phyloP scores from a whole-genome alignment of 2,888 invertebrate genomes.

The Lagria hirta region DNA sequence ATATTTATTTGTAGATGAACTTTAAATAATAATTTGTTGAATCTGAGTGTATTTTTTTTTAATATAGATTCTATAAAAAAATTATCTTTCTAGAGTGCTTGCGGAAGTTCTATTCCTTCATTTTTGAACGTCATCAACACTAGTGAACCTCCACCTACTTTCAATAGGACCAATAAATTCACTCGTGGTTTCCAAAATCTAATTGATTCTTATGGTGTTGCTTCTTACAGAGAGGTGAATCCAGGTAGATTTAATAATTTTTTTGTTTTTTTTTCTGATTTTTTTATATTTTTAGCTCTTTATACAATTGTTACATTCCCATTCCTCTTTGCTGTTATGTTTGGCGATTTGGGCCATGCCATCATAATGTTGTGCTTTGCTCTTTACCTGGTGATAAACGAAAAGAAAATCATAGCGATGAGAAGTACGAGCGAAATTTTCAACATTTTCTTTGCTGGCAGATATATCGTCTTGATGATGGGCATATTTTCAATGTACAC shows the following conservation, averaged over 20 bases:
- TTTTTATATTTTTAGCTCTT: conserved; percentile 11
- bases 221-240: conserved; percentile 74
- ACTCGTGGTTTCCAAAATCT: conserved; percentile 73
- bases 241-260: conserved; percentile 35
- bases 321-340: conserved; percentile 95
- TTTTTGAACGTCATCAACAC: conserved; percentile 71
- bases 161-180: conserved; percentile 72
- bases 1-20: no score
- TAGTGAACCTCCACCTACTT: conserved; percentile 69
- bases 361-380: conserved; percentile 80
- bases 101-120: conserved; percentile 71
- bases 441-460: conserved; percentile 73
- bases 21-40: no score
- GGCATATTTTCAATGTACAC: conserved; percentile 78
- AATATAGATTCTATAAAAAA: no score
- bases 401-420: conserved; percentile 71
- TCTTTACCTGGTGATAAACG: conserved; percentile 76
- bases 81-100: conserved; percentile 50
- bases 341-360: conserved; percentile 93
- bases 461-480: conserved; percentile 79
- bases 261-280: conserved; percentile 1
- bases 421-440: conserved; percentile 75
- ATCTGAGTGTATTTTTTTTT: no score
- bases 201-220: conserved; percentile 75
- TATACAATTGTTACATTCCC: conserved; percentile 83